Base-by-base conservation (phyloP, 1,140 invertebrate species). In the Brachionus koreanus region DNA sequence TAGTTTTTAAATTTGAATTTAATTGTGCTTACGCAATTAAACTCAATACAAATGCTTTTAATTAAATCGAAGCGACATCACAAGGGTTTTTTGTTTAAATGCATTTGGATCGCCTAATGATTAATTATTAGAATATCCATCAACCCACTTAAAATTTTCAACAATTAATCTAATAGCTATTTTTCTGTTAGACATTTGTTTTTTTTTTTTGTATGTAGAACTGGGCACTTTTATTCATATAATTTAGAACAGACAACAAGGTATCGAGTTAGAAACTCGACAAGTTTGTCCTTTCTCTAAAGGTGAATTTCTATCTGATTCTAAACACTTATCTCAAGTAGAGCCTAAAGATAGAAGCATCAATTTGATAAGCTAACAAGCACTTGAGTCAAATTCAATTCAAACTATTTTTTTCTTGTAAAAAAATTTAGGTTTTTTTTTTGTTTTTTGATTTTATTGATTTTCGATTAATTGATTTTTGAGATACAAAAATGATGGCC, bases 381-480 rank as follows among this genome's bases (percentile, higher is more conserved):
- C 33, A 65, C 25, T 65, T 35, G 63, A 65, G 63, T 33, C 63
- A 16, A 65, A 65, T n/a, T 23, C 12, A 33, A 23, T 25, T 19
- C 16, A 7, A 33, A 65, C 16, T 49, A 49, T 49, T 49, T 57
- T 19, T 9, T 57, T 57, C 5, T 19, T 57, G 5, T 57, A 19
- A 5, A 9, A 19, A 19, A 9, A 19, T 9, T 4, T 19, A 57
- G 9, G 49, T 57, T 57, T 7, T 57, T 57, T 57, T n/a, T 69
- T 69, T 69, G 13, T 37, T 6, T 39, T 19, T 19, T 39, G 10
- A 69, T 39, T 23, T 13, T 33, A 65, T 65, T 65, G 61, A 65
- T 65, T 65, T 39, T 69, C 35, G 65, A 69, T 69, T 69, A 69
- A 69, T 69, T 69, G 65, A 69, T 69, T 69, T 69, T 69, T 29